These are phyloP conservation scores for Sarcophaga carnaria DNA, from an alignment of 2,888 invertebrate species.

Conservation along the genomic window DNA sequence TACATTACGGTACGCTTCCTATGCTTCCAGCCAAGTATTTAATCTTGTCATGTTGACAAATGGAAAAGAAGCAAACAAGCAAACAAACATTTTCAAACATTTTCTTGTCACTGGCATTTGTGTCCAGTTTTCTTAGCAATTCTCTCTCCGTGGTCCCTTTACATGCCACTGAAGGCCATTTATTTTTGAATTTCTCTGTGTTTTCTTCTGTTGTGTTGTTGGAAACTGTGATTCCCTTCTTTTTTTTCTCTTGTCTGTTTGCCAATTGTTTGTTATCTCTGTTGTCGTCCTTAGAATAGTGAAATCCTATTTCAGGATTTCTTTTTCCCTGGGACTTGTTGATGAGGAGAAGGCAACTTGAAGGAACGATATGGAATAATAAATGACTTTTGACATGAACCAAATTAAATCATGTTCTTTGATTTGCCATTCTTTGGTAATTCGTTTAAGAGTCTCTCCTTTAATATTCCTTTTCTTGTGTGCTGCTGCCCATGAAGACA, in stretches of 20 bases:
- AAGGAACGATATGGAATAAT: conserved; percentile 44
- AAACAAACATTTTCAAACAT: conserved; percentile 51
- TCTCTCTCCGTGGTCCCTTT: not conserved
- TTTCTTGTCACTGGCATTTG: conserved; percentile 60
- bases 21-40: conserved; percentile 29
- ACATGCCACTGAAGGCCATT: conserved; percentile 9
- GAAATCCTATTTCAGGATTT: not conserved
- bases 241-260: conserved; percentile 37
- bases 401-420: conserved; percentile 54
- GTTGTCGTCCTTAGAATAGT: not conserved
- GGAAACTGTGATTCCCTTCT: not conserved
- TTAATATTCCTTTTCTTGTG: not conserved
- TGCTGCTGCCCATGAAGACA: not conserved
- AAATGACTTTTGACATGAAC: conserved; percentile 59
- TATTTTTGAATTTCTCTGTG: conserved; percentile 1
- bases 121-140: conserved; percentile 21
- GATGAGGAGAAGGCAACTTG: not conserved
- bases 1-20: not conserved
- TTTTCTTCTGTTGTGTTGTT: not conserved
- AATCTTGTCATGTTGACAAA: conserved; percentile 39
- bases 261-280: conserved; percentile 5
- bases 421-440: not conserved
- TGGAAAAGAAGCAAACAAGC: not conserved
- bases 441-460: conserved; percentile 1
- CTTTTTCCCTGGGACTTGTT: conserved; percentile 30